phyloP scores from a whole-genome alignment of 2,888 invertebrate genomes.

The Eupithecia dodoneata region DNA sequence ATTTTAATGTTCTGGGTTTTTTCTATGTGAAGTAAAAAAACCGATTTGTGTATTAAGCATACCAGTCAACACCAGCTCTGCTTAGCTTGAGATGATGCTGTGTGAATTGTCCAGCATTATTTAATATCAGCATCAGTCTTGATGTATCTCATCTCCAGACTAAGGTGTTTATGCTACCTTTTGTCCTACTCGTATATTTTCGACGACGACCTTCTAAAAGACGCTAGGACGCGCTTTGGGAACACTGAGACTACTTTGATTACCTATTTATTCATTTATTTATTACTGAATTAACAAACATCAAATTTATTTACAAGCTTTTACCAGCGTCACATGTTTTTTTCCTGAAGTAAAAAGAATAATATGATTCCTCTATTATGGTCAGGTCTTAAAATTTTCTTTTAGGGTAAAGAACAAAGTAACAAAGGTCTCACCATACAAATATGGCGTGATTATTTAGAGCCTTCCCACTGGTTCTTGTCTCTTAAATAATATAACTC shows the following conservation, averaged over 20 bases:
- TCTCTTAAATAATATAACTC: constrained; percentile 44
- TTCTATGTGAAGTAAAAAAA: too few relatives aligned
- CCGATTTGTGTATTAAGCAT: too few relatives aligned
- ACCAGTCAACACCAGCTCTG: too few relatives aligned
- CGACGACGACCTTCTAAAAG: not conserved
- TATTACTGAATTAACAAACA: not conserved
- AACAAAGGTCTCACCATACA: not conserved
- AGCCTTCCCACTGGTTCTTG: constrained; percentile 16
- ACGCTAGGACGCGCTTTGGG: not conserved
- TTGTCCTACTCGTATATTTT: not conserved
- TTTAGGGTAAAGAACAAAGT: not conserved
- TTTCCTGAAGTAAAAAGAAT: not conserved
- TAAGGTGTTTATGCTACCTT: not conserved
- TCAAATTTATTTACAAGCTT: not conserved
- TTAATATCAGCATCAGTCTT: not conserved
- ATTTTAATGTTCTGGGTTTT: too few relatives aligned
- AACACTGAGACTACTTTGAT: not conserved
- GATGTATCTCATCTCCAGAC: too few relatives aligned
- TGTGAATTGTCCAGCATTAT: too few relatives aligned
- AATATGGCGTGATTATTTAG: not conserved
- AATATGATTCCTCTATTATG: not conserved
- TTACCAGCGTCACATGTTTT: not conserved
- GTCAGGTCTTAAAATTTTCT: not conserved
- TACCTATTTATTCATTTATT: not conserved
- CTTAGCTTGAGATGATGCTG: too few relatives aligned